Evolutionary conservation across 1,140 invertebrate genomes (phyloP).

Genomic region (Physella acuta): DNA sequence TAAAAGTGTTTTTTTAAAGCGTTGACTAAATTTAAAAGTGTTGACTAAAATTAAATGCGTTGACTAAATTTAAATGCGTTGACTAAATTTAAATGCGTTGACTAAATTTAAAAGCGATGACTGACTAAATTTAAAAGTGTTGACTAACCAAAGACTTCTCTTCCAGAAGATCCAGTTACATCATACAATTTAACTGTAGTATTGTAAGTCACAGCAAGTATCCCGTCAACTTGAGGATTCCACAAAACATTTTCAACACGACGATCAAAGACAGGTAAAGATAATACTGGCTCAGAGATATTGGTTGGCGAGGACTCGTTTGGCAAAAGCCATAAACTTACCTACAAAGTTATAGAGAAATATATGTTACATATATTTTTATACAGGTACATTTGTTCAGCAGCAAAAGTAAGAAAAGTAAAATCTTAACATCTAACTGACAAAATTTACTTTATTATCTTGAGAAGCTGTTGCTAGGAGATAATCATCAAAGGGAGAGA

Average conservation of each 20-base stretch:
- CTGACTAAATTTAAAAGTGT: no score
- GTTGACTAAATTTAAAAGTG: no score
- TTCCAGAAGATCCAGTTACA: slow-evolving; percentile 58
- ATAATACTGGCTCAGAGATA: slow-evolving; percentile 68
- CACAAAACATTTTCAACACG: slow-evolving; percentile 91
- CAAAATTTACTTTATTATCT: slow-evolving; percentile 63
- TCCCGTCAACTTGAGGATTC: slow-evolving; percentile 95
- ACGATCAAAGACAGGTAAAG: slow-evolving; percentile 65
- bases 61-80: no score
- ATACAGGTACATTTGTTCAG: background rate
- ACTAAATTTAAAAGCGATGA: no score
- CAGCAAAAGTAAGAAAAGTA: no score
- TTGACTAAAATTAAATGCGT: no score
- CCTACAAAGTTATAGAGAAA: no score
- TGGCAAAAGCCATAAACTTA: slow-evolving; percentile 91
- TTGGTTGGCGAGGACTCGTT: slow-evolving; percentile 83
- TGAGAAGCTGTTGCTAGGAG: slow-evolving; percentile 86
- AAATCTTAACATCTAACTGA: no score
- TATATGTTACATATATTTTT: no score
- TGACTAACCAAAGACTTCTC: slow-evolving; percentile 22
- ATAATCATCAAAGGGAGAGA: slow-evolving; percentile 91
- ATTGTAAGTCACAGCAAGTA: slow-evolving; percentile 81
- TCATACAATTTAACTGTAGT: slow-evolving; percentile 85
- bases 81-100: no score
- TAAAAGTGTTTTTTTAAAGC: no score